Evolutionary conservation across 2,113 vertebrate genomes (phyloP), one percentile per base, ranked within the genome.

Genomic region (Vireo altiloquus): DNA sequence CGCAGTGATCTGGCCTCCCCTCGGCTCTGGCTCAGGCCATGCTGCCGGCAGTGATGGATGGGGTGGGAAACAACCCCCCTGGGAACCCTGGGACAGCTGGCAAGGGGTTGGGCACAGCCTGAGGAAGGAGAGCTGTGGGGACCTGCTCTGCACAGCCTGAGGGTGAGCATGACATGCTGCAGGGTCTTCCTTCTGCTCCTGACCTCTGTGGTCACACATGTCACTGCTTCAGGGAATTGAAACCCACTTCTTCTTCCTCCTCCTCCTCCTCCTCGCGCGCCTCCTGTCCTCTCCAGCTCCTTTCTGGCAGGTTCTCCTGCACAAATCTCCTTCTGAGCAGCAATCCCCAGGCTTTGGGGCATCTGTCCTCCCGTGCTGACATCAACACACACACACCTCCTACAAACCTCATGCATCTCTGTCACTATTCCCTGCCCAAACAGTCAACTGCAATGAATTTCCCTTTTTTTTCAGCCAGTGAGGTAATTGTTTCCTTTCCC

Each of bases 81-180:
- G 9, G 70, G 13, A 57, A 63, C n/a, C 6, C 30, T 6, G 74
- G 56, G n/a, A 25, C 18, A 53, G 21, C 39, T 28, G 72, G 31
- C 18, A 4, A 0, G 5, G 88, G 28, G 6, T 35, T 1, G 3
- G 31, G 39, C 10, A 57, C 37, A 24, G 44, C 84, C 64, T 57
- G 1, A 16, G 0, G 1, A 4, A 24, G 57, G 33, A 40, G 61
- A 81, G 28, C 49, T 31, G 35, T 6, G 18, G 57, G 30, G 40
- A 37, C 4, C 50, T 18, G 52, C 61, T n/a, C 47, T 31, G 75
- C 25, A 33, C 31, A 17, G 15, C 30, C 35, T 8, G 39, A 31
- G 30, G 20, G 23, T 7, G n/a, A 57, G 13, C 53, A 21, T 1
- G 0, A 5, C 4, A 18, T 0, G 1, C 16, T 5, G 3, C 22